Evolutionary conservation across 1,140 invertebrate species (phyloP).

Genomic region (Scaptodrosophila lebanonensis): DNA sequence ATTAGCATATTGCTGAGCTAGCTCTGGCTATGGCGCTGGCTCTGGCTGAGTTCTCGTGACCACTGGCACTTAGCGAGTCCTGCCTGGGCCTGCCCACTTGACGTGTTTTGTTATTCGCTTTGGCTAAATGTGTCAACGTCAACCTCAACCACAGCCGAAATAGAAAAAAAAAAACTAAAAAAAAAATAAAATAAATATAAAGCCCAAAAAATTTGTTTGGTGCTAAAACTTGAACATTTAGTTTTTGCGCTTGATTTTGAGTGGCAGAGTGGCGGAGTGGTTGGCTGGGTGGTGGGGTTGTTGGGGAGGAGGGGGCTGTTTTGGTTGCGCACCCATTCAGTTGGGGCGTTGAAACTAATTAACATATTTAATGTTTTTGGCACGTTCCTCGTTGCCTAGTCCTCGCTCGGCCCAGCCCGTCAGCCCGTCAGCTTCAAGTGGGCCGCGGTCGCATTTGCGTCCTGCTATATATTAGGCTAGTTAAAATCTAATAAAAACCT

Average conservation of each 20-base stretch:
- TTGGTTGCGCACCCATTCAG: background rate
- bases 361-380: constrained; percentile 75
- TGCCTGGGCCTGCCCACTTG: background rate
- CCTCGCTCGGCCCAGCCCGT: constrained; percentile 8
- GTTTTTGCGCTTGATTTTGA: constrained; percentile 38
- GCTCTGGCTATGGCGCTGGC: constrained; percentile 7
- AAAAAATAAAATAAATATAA: background rate
- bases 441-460: constrained; percentile 34
- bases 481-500: constrained; percentile 77
- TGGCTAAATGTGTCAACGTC: constrained; percentile 25
- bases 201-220: constrained; percentile 31
- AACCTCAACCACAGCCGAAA: background rate
- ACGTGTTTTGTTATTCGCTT: constrained; percentile 15
- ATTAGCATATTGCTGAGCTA: constrained; percentile 46
- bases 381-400: constrained; percentile 49
- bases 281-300: background rate
- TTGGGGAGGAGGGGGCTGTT: background rate
- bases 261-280: background rate
- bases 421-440: constrained; percentile 1
- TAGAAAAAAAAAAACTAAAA: background rate
- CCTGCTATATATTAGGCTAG: constrained; percentile 63
- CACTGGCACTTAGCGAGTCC: constrained; percentile 51
- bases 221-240: constrained; percentile 57
- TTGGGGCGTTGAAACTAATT: constrained; percentile 70
- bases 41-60: constrained; percentile 44